Evolutionary conservation across 2,888 invertebrate species (phyloP), one percentile per base, ranked within the genome.

Genomic region (Caenorhabditis sulstoni): DNA sequence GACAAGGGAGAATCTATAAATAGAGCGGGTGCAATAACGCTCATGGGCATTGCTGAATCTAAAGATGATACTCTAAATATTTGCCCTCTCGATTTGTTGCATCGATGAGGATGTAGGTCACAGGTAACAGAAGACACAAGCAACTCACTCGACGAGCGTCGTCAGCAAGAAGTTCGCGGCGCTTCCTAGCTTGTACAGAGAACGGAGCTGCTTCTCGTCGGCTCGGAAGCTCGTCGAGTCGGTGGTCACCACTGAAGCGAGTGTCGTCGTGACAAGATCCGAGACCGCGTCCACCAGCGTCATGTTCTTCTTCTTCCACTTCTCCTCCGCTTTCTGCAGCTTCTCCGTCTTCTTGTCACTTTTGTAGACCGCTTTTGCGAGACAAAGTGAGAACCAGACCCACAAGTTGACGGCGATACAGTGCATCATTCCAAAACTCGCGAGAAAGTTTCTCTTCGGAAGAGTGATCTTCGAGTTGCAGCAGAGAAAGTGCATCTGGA

Each of bases 111-210:
- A n/a, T 11, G 22, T 3, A 61, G 18, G 18, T 41, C 47, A 61
- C 35, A 35, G 16, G 18, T 18, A 18, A 20, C 29, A 52, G 35
- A 52, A 23, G 12, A 9, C 44, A 45, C 35, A 53, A 53, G 7
- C 20, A 29, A 70, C 70, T 70, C n/a, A 82, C 74, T 88, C 88
- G 49, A 87, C 86, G 16, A 90, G 79, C 37, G 87, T 88, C 4
- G 89, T 89, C 22, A 85, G 83, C 41, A 89, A 66, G 45, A 89
- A 84, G 12, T 88, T 88, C 5, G 89, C 85, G 16, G 88, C 81
- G 70, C 87, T 88, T 8, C 88, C 89, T 50, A 89, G 84, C 53
- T 86, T 86, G 59, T 83, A 78, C 58, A 87, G 35, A 12, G 61
- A 57, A 20, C 66, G 50, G 39, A 71, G 22, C 29, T 76, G 75